Base-by-base conservation (phyloP, 2,888 invertebrate genomes). In the Spilarctia lutea region DNA sequence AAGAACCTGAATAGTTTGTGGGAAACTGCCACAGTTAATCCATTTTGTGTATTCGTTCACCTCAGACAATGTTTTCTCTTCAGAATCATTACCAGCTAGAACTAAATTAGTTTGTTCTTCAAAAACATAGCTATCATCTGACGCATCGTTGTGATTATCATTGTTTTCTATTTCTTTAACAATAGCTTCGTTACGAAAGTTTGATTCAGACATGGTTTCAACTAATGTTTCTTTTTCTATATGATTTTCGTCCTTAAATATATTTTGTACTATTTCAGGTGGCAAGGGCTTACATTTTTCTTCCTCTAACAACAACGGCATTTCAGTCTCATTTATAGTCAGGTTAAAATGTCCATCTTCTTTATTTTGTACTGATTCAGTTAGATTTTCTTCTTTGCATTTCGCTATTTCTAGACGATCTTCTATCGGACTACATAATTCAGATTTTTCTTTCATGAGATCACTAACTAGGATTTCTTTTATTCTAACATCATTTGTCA, bases 241-340 rank as follows among this genome's bases (percentile, higher is more conserved):
- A 0, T 73, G 75, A 71, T 80, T 80, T 52, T 76, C 73, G 81
- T 86, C 78, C 77, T 86, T 86, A 90, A 79, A 81, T 81, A 83
- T 87, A 89, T 84, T 94, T 94, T 94, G 94, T 94, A 94, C 94
- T 93, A 82, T 88, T 86, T 91, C 92, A 94, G 93, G 91, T 89
- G 89, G 87, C 88, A 88, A 87, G 83, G 80, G 80, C 78, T 78
- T 74, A 81, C 78, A 76, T 78, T 81, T 84, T 72, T 84, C 79
- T 79, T 85, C 78, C 65, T 81, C 76, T 80, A 81, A 75, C 71
- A 83, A 70, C 68, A 83, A 79, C 76, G 76, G 78, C 75, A 80
- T 77, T 79, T 83, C 85, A 81, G 81, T 76, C 82, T 85, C 85
- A 79, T 78, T 71, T 70, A 72, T 74, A 71, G 71, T 79, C 77